phyloP scores from a whole-genome alignment of 2,888 invertebrate species.

The Lasioglossum pauxillum region DNA sequence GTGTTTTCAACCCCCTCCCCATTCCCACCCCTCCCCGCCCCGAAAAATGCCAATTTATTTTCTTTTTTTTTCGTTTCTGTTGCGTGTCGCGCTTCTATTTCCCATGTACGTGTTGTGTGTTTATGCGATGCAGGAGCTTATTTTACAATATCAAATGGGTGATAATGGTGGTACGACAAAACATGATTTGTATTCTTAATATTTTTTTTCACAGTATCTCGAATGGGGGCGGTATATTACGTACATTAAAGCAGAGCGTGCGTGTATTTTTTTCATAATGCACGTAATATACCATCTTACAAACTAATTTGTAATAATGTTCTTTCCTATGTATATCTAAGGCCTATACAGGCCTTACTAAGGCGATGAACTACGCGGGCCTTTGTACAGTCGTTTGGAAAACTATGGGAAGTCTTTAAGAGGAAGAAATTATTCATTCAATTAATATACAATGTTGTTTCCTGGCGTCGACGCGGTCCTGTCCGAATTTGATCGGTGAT shows the following conservation, averaged over 20 bases:
- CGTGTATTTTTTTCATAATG: constrained; percentile 73
- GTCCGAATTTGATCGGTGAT: constrained; percentile 30
- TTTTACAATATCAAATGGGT: constrained; percentile 70
- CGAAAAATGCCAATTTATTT: constrained; percentile 54
- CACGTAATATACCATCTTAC: constrained; percentile 79
- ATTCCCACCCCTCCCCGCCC: constrained; percentile 15
- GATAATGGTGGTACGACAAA: constrained; percentile 69
- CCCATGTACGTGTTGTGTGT: constrained; percentile 47
- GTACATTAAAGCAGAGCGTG: constrained; percentile 68
- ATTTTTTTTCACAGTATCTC: constrained; percentile 52
- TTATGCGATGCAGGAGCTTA: constrained; percentile 58
- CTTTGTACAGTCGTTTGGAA: constrained; percentile 83
- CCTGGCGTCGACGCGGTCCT: constrained; percentile 38
- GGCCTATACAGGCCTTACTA: constrained; percentile 80
- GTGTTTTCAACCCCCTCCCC: constrained; percentile 22
- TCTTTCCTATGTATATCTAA: constrained; percentile 77
- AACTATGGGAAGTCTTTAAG: constrained; percentile 80
- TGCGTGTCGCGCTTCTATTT: constrained; percentile 50
- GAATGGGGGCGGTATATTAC: constrained; percentile 68
- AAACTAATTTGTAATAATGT: constrained; percentile 80
- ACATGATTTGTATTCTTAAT: constrained; percentile 60
- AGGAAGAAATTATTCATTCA: constrained; percentile 73
- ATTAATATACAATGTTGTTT: constrained; percentile 53
- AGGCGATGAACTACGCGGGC: constrained; percentile 82
- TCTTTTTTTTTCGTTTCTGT: constrained; percentile 14